Conservation (phyloP, 2,888 invertebrate species). For the Melangyna quadrimaculata region DNA sequence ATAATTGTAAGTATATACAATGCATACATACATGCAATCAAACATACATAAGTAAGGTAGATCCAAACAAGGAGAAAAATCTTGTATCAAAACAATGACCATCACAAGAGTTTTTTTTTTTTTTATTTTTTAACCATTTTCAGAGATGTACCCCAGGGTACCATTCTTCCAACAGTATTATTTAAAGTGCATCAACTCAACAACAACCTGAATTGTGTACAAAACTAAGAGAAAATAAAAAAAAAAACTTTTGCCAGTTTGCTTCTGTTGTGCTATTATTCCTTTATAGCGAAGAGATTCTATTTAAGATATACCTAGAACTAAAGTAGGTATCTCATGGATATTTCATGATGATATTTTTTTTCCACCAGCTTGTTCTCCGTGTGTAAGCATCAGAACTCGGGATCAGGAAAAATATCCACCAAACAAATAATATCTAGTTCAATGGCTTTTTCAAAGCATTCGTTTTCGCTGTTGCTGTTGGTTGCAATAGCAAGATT, state of each 20-base stretch:
- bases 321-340: constrained; percentile 52
- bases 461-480: too few species aligned
- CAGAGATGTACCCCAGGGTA: constrained; percentile 44
- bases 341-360: constrained; percentile 47
- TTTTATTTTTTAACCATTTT: constrained; percentile 7
- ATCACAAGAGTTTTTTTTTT: background rate
- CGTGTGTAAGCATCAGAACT: background rate
- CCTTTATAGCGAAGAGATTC: constrained; percentile 41
- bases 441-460: constrained; percentile 47
- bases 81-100: constrained; percentile 28
- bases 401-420: constrained; percentile 12
- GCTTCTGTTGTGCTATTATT: constrained; percentile 54
- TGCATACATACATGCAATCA: background rate
- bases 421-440: constrained; percentile 53
- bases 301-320: constrained; percentile 67
- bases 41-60: too few species aligned
- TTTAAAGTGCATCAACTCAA: background rate
- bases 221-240: background rate
- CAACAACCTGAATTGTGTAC: constrained; percentile 37
- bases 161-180: constrained; percentile 25
- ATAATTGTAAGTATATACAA: background rate
- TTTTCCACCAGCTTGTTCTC: background rate
- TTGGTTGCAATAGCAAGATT: background rate
- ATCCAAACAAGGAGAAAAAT: constrained; percentile 4
- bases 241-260: background rate